Evolutionary conservation across 2,113 vertebrate genomes (phyloP).

Genomic region (Tupaia tana): DNA sequence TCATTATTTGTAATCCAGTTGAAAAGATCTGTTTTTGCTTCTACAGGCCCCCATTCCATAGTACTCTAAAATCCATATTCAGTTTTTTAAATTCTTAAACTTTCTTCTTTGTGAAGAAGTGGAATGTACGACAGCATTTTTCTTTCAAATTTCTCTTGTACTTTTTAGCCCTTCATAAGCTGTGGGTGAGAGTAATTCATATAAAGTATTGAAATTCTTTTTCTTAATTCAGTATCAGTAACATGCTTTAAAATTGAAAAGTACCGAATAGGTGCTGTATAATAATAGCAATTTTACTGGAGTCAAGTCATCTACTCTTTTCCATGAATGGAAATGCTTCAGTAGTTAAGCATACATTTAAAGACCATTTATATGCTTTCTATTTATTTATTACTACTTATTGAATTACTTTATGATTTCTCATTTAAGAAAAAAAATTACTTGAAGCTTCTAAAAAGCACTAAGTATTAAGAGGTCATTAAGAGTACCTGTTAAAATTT

Average conservation of each 20-base stretch:
- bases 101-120: constrained; percentile 56
- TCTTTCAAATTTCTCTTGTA: not conserved
- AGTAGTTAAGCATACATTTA: constrained; percentile 52
- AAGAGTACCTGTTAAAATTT: not conserved
- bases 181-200: constrained; percentile 32
- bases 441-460: not conserved
- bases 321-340: constrained; percentile 15
- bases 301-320: not conserved
- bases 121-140: not conserved
- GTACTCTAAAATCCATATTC: constrained; percentile 53
- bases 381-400: constrained; percentile 32
- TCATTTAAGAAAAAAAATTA: constrained; percentile 42
- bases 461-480: constrained; percentile 9
- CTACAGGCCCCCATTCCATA: not conserved
- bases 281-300: constrained; percentile 27
- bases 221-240: constrained; percentile 7
- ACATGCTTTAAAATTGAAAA: constrained; percentile 36
- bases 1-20: constrained; percentile 75
- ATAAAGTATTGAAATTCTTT: not conserved
- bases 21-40: constrained; percentile 66
- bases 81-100: constrained; percentile 39
- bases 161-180: not conserved
- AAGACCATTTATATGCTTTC: constrained; percentile 21
- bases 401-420: constrained; percentile 30
- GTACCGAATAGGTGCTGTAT: not conserved